phyloP scores from a whole-genome alignment of 2,888 invertebrate species.

The Xestia sexstrigata region DNA sequence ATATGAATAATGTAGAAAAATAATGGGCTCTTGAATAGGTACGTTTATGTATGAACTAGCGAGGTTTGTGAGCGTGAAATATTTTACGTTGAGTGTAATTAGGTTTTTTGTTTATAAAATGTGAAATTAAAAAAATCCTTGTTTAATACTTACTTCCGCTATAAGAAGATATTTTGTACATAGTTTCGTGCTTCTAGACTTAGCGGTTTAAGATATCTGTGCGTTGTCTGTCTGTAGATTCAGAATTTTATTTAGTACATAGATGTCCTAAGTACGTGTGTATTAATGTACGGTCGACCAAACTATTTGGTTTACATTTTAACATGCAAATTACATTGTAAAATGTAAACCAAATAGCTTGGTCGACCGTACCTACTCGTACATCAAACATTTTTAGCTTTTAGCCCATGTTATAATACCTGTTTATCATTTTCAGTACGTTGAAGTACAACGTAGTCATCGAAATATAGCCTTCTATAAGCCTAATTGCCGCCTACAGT shows the following conservation, averaged over 20 bases:
- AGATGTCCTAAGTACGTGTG: neutral
- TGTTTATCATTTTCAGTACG: conserved; percentile 10
- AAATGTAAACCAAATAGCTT: no score
- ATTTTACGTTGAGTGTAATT: conserved; percentile 9
- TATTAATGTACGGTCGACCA: no score
- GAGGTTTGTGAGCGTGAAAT: conserved; percentile 5
- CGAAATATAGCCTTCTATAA: neutral
- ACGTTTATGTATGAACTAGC: conserved; percentile 20
- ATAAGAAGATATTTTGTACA: neutral
- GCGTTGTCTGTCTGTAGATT: neutral
- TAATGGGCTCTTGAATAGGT: conserved; percentile 49
- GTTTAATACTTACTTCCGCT: neutral
- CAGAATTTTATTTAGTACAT: neutral
- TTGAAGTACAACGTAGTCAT: neutral
- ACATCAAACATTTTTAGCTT: no score
- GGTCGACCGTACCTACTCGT: no score
- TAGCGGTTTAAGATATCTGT: neutral
- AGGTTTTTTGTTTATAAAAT: neutral
- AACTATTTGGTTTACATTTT: no score
- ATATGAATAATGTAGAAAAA: conserved; percentile 60
- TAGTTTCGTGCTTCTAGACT: neutral
- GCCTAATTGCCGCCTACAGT: no score
- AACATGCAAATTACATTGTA: no score
- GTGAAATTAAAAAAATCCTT: neutral
- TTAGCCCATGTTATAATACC: no score